Conservation (phyloP, 2,888 invertebrate genomes). For the Hemicrepidius hirtus region DNA sequence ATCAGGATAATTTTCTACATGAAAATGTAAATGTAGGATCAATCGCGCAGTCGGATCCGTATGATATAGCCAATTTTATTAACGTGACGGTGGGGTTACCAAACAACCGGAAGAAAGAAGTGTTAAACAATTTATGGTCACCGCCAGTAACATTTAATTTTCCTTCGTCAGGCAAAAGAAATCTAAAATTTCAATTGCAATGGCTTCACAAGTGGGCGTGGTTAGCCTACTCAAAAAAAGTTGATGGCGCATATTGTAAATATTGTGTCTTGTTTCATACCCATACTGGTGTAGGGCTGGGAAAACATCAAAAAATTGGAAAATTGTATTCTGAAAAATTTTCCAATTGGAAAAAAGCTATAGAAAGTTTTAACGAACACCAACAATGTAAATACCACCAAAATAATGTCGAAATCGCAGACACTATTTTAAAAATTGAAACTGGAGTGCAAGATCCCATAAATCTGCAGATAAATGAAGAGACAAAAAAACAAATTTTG, state of each 20-base stretch:
- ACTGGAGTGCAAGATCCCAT: neutral
- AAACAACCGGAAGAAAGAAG: too few species aligned
- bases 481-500: neutral
- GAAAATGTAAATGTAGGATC: too few species aligned
- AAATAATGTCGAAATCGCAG: neutral
- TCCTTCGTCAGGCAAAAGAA: conserved; percentile 17
- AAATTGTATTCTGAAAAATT: too few species aligned
- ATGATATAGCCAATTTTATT: too few species aligned
- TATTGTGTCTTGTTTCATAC: conserved; percentile 11
- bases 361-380: too few species aligned
- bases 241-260: conserved; percentile 20
- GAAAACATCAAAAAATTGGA: too few species aligned
- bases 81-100: too few species aligned
- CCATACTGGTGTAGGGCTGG: too few species aligned
- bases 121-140: too few species aligned
- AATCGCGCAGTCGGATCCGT: too few species aligned
- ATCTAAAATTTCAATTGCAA: conserved; percentile 24
- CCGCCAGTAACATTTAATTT: neutral
- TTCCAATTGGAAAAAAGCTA: too few species aligned
- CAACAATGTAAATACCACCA: neutral
- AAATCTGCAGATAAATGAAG: neutral
- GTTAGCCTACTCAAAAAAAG: conserved; percentile 4
- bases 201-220: conserved; percentile 18
- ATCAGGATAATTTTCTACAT: too few species aligned
- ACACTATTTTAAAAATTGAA: neutral